Evolutionary conservation across 92 coral and sea anemone genomes (phyloP).

Genomic region (Palythoa heliodiscus): DNA sequence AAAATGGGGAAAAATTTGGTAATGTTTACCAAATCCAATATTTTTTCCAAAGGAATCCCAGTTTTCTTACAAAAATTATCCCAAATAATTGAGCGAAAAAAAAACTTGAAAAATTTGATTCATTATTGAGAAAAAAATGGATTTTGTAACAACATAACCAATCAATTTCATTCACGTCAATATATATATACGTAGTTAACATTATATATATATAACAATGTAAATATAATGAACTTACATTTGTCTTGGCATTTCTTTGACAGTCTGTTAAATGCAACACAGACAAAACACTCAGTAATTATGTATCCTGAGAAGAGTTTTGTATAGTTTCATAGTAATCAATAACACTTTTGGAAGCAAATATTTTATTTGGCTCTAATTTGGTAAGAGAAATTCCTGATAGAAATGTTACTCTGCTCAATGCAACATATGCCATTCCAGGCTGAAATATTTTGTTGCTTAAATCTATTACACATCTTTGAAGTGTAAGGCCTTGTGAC

Average conservation of each 20-base stretch:
- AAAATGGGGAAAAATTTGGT: slow-evolving; percentile 1
- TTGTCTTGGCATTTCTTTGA: not conserved
- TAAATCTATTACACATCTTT: not conserved
- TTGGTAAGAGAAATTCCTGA: slow-evolving; percentile 48
- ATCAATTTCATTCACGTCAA: not conserved
- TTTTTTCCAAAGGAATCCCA: not conserved
- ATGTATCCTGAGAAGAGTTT: not conserved
- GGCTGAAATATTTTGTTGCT: slow-evolving; percentile 35
- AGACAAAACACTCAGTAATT: not conserved
- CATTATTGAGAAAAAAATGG: not conserved
- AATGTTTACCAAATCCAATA: not conserved
- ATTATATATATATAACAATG: not conserved
- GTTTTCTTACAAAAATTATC: no score
- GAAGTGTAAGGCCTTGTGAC: no score
- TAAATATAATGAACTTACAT: not conserved
- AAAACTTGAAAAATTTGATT: not conserved
- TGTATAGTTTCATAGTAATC: slow-evolving; percentile 9
- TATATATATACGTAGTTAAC: no score
- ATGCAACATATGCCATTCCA: slow-evolving; percentile 62
- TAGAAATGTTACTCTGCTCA: slow-evolving; percentile 48
- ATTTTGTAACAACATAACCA: not conserved
- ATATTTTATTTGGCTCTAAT: slow-evolving; percentile 42
- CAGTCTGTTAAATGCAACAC: not conserved
- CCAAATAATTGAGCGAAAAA: not conserved
- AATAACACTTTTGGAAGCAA: slow-evolving; percentile 30